Base-by-base conservation (phyloP, 2,888 invertebrate genomes). In the Polyommatus icarus region DNA sequence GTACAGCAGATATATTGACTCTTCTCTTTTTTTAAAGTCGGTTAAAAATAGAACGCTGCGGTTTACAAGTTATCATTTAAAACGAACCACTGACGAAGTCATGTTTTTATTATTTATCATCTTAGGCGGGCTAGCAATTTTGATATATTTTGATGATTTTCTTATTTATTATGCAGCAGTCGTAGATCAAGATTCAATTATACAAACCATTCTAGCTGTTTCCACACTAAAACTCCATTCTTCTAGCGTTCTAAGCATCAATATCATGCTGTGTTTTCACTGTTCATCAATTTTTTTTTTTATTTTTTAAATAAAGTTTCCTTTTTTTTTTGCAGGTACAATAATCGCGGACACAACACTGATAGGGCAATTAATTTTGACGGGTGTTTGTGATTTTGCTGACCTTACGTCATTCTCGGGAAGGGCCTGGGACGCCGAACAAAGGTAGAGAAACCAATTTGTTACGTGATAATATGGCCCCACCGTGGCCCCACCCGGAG, bases 361-460 rank as follows among this genome's bases (percentile, higher is more conserved):
- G 36, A 57, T 76, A 57, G 50, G n/a, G 32, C 73, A 73, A 77
- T 32, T 59, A 71, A 67, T 61, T 40, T 61, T 76, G 46, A 76
- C 40, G 46, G 20, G 8, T 67, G 59, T 76, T 50, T 57, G 61
- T 46, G 24, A n/a, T 29, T 75, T 80, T 81, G 86, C 89, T 83
- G 82, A 84, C 92, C 76, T 80, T 92, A 89, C 91, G 78, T 80
- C 85, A 80, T 82, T 87, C 87, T 87, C 86, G 84, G 83, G 83
- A 87, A 85, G 90, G 89, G 89, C 88, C 87, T 87, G 83, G 87
- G 83, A 85, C 85, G 84, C 83, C 88, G 92, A 92, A 93, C 92
- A 93, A 93, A 93, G 92, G 92, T 91, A 92, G 89, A 88, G 92
- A 93, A 92, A 93, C 93, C 94, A 93, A 94, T 94, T 93, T 93